Base-by-base conservation (phyloP, 2,113 vertebrate genomes). In the Propithecus coquereli region DNA sequence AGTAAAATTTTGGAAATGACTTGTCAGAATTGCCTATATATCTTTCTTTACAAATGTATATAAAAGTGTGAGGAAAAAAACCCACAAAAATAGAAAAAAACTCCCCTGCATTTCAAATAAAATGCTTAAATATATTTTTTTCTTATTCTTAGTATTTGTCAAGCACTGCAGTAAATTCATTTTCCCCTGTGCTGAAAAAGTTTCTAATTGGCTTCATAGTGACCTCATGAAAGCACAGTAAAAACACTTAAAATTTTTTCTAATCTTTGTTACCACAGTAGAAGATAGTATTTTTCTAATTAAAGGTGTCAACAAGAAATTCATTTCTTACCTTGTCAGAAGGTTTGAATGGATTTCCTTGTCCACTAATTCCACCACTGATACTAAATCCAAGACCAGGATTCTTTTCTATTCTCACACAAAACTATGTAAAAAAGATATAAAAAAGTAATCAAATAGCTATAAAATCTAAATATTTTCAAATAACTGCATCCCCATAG, bases 311-410 rank as follows among this genome's bases (percentile, higher is more conserved):
- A 95, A 87, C 73, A 74, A 97, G 52, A 89, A 97, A 93, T 59
- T 77, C 0, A 40, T 20, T 90, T 98, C 99, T 99, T 98, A 99
- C 99, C 99, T 99, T 99, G 97, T 99, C 99, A 52, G 99, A 99
- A 97, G 99, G 99, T 98, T 99, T 99, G 99, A 99, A 99, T 90
- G 99, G 99, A 98, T 99, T 99, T 97, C 99, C 99, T 99, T 99
- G 99, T 97, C 99, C 99, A 63, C 99, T 99, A 98, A 99, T 99
- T 98, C 99, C 99, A 97, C 99, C 99, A 98, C 99, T 99, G 99
- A 99, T 99, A 96, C 99, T 99, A 98, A 99, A 99, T 84, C 99
- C 99, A 80, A 99, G 99, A 97, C 99, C 99, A 66, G 99, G 99
- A 95, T 99, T 99, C 99, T 99, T 99, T 99, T 99, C 99, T 99